Conservation (phyloP, 2,113 vertebrate genomes). For the Nerophis ophidion region DNA sequence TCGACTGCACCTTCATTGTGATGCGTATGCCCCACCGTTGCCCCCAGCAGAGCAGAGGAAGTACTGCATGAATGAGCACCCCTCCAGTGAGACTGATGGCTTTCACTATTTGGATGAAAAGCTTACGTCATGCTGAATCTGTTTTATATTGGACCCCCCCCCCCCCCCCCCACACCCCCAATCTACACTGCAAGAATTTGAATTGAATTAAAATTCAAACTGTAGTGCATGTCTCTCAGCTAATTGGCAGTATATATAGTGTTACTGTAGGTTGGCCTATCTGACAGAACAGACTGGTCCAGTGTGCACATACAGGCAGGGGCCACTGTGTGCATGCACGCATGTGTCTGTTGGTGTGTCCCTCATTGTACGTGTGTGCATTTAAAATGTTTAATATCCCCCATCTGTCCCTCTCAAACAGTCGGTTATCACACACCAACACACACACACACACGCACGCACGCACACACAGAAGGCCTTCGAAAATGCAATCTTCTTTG, state of each 20-base stretch:
- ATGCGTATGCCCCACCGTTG: too few species aligned
- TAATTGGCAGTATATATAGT: constrained; percentile 58
- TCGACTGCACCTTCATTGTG: too few species aligned
- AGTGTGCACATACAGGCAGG: constrained; percentile 27
- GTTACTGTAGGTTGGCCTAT: constrained; percentile 58
- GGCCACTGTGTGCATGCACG: constrained; percentile 24
- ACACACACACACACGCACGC: constrained; percentile 9
- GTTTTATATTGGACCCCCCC: not conserved
- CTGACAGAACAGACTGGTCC: constrained; percentile 42
- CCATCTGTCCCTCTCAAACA: constrained; percentile 52
- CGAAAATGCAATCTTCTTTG: constrained; percentile 64
- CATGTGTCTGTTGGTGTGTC: constrained; percentile 4
- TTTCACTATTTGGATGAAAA: too few species aligned
- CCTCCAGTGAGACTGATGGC: too few species aligned
- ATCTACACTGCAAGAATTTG: constrained; percentile 34
- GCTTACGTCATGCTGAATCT: not conserved
- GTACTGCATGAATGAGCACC: too few species aligned
- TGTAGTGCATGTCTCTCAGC: constrained; percentile 41
- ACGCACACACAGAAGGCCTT: constrained; percentile 6
- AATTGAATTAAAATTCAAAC: constrained; percentile 35
- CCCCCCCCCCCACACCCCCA: too few species aligned
- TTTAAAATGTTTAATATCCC: constrained; percentile 65
- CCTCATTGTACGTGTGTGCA: constrained; percentile 30
- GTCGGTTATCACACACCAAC: constrained; percentile 41
- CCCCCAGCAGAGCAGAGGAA: too few species aligned